These are phyloP conservation scores for Cephalopholis sonnerati DNA, from an alignment of 2,113 vertebrate species.

Conservation along the genomic window DNA sequence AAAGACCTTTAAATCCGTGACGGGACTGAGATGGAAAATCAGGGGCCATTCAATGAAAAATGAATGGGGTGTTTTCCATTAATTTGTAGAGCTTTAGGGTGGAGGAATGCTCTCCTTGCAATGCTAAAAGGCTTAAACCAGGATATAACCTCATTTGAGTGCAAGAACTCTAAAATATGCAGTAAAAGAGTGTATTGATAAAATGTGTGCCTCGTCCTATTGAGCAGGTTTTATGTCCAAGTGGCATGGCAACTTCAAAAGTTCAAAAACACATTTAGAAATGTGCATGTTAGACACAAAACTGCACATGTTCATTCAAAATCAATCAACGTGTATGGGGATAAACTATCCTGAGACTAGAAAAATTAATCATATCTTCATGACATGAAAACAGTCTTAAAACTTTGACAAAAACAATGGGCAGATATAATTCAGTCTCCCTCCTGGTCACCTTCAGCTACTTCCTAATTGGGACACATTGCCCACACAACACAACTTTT, in stretches of 20 bases:
- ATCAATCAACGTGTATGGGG: too few relatives aligned
- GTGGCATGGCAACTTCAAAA: background rate
- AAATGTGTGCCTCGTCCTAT: too few relatives aligned
- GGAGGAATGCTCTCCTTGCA: constrained; percentile 1
- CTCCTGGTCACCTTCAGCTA: too few relatives aligned
- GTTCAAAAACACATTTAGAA: background rate
- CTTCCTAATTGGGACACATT: too few relatives aligned
- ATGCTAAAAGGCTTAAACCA: background rate
- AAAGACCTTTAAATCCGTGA: background rate
- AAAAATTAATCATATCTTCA: background rate
- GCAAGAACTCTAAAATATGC: background rate
- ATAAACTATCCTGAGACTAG: background rate
- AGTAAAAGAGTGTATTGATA: too few relatives aligned
- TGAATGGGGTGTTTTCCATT: background rate
- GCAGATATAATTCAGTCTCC: too few relatives aligned
- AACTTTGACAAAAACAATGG: too few relatives aligned
- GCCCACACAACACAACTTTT: too few relatives aligned
- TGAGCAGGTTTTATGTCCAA: background rate
- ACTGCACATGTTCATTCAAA: too few relatives aligned
- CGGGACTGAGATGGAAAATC: background rate
- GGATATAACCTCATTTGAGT: background rate
- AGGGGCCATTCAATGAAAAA: background rate
- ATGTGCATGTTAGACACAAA: too few relatives aligned
- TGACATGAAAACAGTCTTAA: too few relatives aligned
- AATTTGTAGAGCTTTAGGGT: constrained; percentile 2